Conservation (phyloP, 2,113 vertebrate species). For the Ceyx cyanopectus region DNA sequence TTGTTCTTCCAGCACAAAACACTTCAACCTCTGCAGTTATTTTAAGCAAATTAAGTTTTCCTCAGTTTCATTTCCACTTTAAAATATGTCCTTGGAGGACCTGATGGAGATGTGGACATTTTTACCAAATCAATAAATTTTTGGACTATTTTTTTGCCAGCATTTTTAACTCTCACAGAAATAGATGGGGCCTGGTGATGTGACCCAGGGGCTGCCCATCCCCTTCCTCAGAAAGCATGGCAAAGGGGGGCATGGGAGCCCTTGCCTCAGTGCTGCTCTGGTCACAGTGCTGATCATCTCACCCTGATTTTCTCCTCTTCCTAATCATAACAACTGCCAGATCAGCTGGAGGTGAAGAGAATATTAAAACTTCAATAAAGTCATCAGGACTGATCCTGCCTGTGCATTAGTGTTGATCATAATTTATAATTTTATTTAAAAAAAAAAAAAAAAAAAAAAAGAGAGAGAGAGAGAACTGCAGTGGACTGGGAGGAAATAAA, state of each 20-base stretch:
- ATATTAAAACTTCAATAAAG: slow-evolving; percentile 51
- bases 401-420: not conserved
- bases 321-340: not conserved
- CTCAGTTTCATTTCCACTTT: slow-evolving; percentile 60
- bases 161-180: not conserved
- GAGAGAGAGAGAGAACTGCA: not conserved
- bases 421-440: not conserved
- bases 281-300: not conserved
- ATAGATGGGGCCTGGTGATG: not conserved
- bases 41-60: slow-evolving; percentile 50
- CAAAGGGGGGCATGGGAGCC: not conserved
- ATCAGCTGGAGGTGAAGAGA: slow-evolving; percentile 42
- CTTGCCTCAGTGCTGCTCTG: not conserved
- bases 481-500: not conserved
- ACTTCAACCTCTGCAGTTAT: slow-evolving; percentile 42
- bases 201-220: not conserved
- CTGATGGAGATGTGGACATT: not conserved
- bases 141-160: not conserved
- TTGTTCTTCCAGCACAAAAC: slow-evolving; percentile 48
- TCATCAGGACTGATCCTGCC: not conserved
- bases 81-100: slow-evolving; percentile 13
- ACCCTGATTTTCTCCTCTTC: not conserved
- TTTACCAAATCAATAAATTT: not conserved
- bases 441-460: not conserved
- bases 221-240: not conserved